Evolutionary conservation across 2,113 vertebrate species (phyloP), one percentile per base, ranked within the genome.

Genomic region (Apeltes quadracus): DNA sequence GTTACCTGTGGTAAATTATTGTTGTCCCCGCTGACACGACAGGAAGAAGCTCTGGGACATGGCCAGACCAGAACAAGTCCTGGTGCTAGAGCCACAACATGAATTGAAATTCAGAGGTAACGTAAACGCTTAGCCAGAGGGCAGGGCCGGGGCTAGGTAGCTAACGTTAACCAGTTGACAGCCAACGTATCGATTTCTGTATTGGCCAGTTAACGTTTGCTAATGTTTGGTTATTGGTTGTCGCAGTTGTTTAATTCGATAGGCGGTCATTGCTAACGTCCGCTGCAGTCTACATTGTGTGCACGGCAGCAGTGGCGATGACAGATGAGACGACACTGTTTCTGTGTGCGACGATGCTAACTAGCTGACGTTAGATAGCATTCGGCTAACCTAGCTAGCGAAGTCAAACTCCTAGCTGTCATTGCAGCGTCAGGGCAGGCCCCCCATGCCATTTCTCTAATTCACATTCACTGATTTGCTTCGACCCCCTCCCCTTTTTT

Each of bases 41-140:
- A 82, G 84, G 78, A 88, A 87, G 78, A 83, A 84, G 79, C 85
- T 38, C 82, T 87, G 93, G 89, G 95, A 93, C 91, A 96, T 96
- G 95, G 95, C 95, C 92, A 95, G 95, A 93, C 69, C 91, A 84
- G 95, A 96, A 88, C 95, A 96, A 91, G 94, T 96, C 88, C 93
- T 96, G 87, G 91, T 89, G 84, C 94, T 96, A 61, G 95, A 96
- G 84, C 95, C 95, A 69, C 95, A 93, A 90, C 94, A 96, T 83
- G 95, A 96, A 92, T 95, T 96, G 80, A 94, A 94, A 90, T 96
- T 96, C 93, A 92, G 93, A 96, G 95, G 95, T 96, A 93, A 92
- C 1, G 95, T 95, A 95, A 92, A 92, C 2, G 57, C n/a, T 23
- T 18, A 87, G 18, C 64, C 56, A 55, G 59, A 86, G 76, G 76